Evolutionary conservation across 2,888 invertebrate genomes (phyloP).

Genomic region (Philopedon plagiatum): DNA sequence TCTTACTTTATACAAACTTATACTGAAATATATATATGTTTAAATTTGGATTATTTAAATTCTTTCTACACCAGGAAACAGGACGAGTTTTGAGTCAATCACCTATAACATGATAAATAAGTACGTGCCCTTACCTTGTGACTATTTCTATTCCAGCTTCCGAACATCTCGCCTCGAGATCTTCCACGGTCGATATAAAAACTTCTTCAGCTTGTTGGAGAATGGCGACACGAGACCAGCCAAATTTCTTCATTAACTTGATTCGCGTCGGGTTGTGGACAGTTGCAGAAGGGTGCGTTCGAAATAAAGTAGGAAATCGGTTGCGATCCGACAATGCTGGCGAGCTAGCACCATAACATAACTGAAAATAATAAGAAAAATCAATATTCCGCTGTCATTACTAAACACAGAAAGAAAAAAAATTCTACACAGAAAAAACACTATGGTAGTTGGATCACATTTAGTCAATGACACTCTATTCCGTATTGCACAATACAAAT

Average conservation of each 20-base stretch:
- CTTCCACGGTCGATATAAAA: constrained; percentile 90
- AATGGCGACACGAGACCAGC: constrained; percentile 98
- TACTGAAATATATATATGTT: too few relatives aligned
- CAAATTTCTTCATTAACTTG: constrained; percentile 96
- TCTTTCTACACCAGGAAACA: too few relatives aligned
- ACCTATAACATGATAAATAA: too few relatives aligned
- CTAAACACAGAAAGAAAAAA: too few relatives aligned
- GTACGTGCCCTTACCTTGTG: constrained; percentile 50
- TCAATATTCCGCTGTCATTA: too few relatives aligned
- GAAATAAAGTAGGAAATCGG: constrained; percentile 97
- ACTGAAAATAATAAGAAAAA: constrained; percentile 72
- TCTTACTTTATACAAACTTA: too few relatives aligned
- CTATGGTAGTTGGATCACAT: too few relatives aligned
- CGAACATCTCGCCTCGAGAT: constrained; percentile 94
- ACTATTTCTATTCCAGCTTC: constrained; percentile 74
- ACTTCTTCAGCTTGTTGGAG: constrained; percentile 99
- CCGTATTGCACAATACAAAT: too few relatives aligned
- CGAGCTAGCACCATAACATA: constrained; percentile 99
- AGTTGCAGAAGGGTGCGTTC: constrained; percentile 99
- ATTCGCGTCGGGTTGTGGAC: constrained; percentile 99
- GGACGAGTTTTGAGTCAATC: too few relatives aligned
- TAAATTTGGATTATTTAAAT: too few relatives aligned
- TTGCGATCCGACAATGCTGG: constrained; percentile 97
- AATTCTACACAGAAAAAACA: too few relatives aligned
- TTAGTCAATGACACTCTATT: too few relatives aligned